Evolutionary conservation across 2,797 vertebrate genomes (phyloP).

Genomic region (Mus spretus): DNA sequence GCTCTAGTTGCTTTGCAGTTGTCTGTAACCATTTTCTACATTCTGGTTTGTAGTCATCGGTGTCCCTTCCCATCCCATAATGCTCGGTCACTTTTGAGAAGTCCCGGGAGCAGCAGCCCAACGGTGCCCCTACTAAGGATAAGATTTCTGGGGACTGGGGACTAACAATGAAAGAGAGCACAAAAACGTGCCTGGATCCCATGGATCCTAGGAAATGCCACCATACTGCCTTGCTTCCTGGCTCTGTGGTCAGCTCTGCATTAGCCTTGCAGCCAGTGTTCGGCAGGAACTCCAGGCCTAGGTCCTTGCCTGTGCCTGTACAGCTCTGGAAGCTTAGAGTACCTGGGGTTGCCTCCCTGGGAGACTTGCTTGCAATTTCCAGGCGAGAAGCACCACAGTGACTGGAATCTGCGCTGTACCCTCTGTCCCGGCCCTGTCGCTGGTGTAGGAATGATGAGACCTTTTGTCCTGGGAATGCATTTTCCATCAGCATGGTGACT

Average conservation of each 20-base stretch:
- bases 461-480: conserved; percentile 24
- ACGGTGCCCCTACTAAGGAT: background rate
- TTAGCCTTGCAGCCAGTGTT: background rate
- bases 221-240: rapidly evolving
- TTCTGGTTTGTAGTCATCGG: background rate
- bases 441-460: conserved; percentile 17
- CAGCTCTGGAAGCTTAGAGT: rapidly evolving
- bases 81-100: background rate
- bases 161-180: background rate
- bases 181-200: background rate
- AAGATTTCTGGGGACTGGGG: background rate
- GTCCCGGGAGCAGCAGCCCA: background rate
- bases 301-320: rapidly evolving
- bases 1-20: background rate
- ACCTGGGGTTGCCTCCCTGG: background rate
- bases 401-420: conserved; percentile 69
- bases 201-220: background rate
- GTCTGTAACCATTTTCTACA: background rate
- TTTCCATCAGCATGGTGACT: background rate
- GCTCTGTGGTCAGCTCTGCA: background rate
- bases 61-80: background rate
- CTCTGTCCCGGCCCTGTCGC: conserved; percentile 69
- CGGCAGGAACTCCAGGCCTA: rapidly evolving
- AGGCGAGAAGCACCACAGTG: conserved; percentile 57
- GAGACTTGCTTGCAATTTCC: conserved; percentile 68